These are phyloP conservation scores for Metopolophium dirhodum DNA, from an alignment of 1,140 invertebrate species.

Conservation along the genomic window DNA sequence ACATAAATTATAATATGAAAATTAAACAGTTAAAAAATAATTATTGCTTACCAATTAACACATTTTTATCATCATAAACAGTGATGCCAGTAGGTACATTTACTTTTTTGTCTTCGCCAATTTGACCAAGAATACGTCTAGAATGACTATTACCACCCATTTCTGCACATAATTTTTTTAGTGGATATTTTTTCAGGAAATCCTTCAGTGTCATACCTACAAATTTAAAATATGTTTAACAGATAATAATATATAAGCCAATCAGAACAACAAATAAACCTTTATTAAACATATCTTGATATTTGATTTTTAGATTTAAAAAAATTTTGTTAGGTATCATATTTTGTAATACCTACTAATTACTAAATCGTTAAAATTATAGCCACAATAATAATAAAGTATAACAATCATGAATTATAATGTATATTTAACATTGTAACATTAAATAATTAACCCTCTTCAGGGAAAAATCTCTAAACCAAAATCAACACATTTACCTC, in stretches of 20 bases:
- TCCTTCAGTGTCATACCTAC: constrained; percentile 67
- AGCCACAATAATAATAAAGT: no score
- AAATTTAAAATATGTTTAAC: constrained; percentile 14
- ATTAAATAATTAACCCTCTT: no score
- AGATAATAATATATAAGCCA: neutral
- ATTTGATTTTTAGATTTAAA: neutral
- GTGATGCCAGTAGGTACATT: constrained; percentile 81
- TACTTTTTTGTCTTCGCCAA: constrained; percentile 74
- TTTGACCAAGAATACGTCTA: constrained; percentile 75
- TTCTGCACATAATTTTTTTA: constrained; percentile 70
- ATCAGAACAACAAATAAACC: neutral
- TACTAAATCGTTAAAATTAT: no score
- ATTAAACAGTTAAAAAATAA: neutral
- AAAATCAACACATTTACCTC: no score
- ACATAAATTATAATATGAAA: neutral
- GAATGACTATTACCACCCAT: constrained; percentile 75
- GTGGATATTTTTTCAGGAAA: constrained; percentile 66
- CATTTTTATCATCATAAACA: constrained; percentile 71
- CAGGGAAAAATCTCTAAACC: no score
- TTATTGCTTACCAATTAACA: constrained; percentile 66
- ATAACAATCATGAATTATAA: no score
- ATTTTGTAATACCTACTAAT: no score
- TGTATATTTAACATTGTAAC: no score
- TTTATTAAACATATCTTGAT: neutral
- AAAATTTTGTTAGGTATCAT: neutral